Base-by-base conservation (phyloP, 2,113 vertebrate species). In the Ptyas mucosa region DNA sequence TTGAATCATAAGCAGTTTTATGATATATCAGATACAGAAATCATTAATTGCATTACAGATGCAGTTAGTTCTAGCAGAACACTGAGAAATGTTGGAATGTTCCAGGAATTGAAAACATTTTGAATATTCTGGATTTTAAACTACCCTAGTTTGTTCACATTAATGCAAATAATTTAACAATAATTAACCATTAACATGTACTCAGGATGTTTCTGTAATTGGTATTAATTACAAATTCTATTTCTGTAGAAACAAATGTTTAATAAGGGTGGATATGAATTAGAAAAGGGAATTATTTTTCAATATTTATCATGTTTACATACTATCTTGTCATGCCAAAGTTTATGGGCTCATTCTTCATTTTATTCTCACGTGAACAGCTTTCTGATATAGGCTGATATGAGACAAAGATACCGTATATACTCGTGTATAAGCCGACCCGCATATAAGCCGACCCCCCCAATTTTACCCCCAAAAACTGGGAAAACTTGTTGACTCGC, bases 91-190 rank as follows among this genome's bases (percentile, higher is more conserved):
- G 29, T 69, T 69, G 64, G 12, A 34, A 18, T 18, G n/a, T 34
- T 75, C 15, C 69, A 75, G n/a, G 69, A 75, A 34, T 39, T 75
- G n/a, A 75, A 75, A 75, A 75, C n/a, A 34, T 75, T 75, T 75
- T 75, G 69, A 75, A 34, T 8, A 75, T 34, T 75, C 69, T n/a
- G 29, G 6, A 75, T 39, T 75, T 75, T 75, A 39, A 75, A 75
- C 69, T 75, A 20, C 15, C 69, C 29, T 92, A 88, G 90, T 39
- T 7, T 34, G 51, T 3, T 88, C 3, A 46, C 43, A 18, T 94
- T 89, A 91, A 75, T 95, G 91, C 39, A 46, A 90, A 6, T 21
- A 55, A 85, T 93, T 90, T 94, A 2, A 0, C 89, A 52, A 92
- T 92, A 92, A 93, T 89, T 94, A 89, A 85, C 51, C 46, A 90